Evolutionary conservation across 2,113 vertebrate genomes (phyloP).

Genomic region (Bolborhynchus lineola): DNA sequence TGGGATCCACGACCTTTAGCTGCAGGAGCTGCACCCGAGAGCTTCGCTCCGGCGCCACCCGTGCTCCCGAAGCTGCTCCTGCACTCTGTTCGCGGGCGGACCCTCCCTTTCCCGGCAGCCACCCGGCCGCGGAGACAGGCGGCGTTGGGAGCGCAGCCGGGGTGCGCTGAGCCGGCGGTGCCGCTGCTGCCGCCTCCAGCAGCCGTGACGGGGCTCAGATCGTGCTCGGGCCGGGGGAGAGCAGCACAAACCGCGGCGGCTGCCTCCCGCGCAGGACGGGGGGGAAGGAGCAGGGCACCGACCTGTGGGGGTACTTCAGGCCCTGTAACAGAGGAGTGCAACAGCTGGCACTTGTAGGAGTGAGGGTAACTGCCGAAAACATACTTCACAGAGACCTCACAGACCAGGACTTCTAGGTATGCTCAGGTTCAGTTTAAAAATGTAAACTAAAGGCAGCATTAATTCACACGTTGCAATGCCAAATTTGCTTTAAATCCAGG

Average conservation of each 20-base stretch:
- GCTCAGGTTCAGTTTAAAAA: not conserved
- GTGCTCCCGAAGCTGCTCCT: not conserved
- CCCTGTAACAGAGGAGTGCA: not conserved
- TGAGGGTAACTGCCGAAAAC: not conserved
- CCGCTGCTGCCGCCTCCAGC: not conserved
- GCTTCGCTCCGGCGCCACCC: accelerated
- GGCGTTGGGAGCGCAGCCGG: accelerated
- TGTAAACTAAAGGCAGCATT: not conserved
- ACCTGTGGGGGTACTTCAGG: not conserved
- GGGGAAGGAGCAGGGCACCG: accelerated
- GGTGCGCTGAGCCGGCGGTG: accelerated
- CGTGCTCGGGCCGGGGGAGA: accelerated
- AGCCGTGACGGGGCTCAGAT: not conserved
- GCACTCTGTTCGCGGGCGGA: accelerated
- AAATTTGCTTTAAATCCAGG: not conserved
- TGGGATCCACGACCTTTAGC: not conserved
- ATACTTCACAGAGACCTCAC: not conserved
- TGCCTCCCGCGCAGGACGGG: not conserved
- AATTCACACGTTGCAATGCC: not conserved
- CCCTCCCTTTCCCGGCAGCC: not conserved
- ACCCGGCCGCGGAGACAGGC: accelerated
- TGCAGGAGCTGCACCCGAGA: accelerated
- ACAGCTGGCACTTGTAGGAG: not conserved
- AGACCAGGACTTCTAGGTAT: not conserved
- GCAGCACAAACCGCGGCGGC: accelerated